Evolutionary conservation across 2,888 invertebrate genomes (phyloP).

Genomic region (Agelastica alni): DNA sequence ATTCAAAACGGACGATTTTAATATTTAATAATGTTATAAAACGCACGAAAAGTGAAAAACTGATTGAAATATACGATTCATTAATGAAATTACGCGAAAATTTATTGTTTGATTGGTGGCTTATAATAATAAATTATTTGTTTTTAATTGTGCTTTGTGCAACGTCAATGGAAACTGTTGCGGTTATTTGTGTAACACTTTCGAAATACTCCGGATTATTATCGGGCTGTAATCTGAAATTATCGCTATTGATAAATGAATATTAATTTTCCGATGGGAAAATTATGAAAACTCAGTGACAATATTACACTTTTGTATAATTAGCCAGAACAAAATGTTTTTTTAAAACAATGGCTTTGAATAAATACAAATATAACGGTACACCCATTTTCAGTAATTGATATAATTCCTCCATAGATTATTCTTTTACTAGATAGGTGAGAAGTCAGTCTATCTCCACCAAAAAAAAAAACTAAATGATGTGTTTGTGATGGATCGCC

Average conservation of each 20-base stretch:
- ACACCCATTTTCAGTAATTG: too few species aligned
- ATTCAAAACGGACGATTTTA: constrained; percentile 30
- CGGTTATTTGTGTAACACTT: constrained; percentile 32
- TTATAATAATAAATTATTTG: constrained; percentile 40
- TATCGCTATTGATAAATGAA: constrained; percentile 17
- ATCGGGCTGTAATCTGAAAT: constrained; percentile 24
- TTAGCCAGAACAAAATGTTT: background rate
- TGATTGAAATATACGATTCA: constrained; percentile 36
- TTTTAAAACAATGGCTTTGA: background rate
- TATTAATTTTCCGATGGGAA: constrained; percentile 15
- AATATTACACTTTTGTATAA: constrained; percentile 36
- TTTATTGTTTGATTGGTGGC: constrained; percentile 34
- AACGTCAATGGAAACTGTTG: constrained; percentile 33
- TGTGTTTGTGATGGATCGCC: too few species aligned
- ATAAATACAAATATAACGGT: too few species aligned
- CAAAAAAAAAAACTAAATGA: too few species aligned
- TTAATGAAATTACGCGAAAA: constrained; percentile 36
- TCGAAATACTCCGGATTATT: constrained; percentile 26
- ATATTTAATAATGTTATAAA: constrained; percentile 31
- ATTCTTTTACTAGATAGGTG: too few species aligned
- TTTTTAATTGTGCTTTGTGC: constrained; percentile 38
- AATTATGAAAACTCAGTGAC: constrained; percentile 8
- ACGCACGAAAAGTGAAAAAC: constrained; percentile 29
- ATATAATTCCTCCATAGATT: too few species aligned
- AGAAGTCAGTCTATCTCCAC: too few species aligned